These are phyloP conservation scores for Strigamia maritima DNA, from an alignment of 2,888 invertebrate species.

Conservation along the genomic window DNA sequence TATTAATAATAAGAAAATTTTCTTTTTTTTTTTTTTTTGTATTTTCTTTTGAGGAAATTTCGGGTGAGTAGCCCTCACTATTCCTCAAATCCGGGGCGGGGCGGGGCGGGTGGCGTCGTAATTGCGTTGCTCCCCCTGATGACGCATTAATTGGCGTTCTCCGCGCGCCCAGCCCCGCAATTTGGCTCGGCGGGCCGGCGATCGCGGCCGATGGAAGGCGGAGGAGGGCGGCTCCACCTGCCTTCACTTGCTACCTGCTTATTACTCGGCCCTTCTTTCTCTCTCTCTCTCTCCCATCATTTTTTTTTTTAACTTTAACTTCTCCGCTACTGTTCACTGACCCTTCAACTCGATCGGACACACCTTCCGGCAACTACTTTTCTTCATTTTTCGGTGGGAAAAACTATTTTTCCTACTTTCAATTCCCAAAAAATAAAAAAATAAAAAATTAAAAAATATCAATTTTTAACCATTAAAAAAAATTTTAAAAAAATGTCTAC, in stretches of 20 bases:
- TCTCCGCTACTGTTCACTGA: constrained; percentile 21
- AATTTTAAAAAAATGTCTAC: neutral
- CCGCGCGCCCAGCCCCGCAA: constrained; percentile 34
- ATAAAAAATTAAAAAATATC: neutral
- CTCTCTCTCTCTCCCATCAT: constrained; percentile 13
- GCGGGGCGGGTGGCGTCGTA: constrained; percentile 16
- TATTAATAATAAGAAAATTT: neutral
- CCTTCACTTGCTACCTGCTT: constrained; percentile 13
- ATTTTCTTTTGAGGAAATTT: too few species aligned
- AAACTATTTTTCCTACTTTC: neutral
- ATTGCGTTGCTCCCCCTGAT: constrained; percentile 19
- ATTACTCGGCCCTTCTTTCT: neutral
- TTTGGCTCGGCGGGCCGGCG: constrained; percentile 22
- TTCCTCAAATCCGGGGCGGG: constrained; percentile 12
- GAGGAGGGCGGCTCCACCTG: constrained; percentile 17
- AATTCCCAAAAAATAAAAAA: neutral
- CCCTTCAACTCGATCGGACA: constrained; percentile 15
- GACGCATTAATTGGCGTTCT: constrained; percentile 35
- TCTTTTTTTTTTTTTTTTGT: too few species aligned
- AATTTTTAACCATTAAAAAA: neutral
- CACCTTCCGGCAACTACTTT: neutral
- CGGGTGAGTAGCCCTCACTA: neutral
- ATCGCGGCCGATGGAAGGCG: neutral
- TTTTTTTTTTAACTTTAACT: neutral
- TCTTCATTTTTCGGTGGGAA: neutral